Evolutionary conservation across 2,113 vertebrate genomes (phyloP).

Genomic region (Puma concolor): DNA sequence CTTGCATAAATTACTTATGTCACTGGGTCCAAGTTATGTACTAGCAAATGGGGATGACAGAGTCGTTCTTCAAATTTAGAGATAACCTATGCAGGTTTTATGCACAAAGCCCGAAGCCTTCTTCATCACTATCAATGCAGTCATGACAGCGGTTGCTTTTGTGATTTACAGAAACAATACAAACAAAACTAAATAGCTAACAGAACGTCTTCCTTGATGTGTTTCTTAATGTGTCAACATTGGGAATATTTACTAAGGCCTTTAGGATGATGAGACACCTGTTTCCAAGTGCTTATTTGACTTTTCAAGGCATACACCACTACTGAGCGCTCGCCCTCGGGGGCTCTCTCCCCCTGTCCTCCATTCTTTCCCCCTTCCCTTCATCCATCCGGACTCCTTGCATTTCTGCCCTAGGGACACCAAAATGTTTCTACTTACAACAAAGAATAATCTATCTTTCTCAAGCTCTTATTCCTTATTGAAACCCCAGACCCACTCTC

Average conservation of each 20-base stretch:
- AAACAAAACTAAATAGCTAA: not conserved
- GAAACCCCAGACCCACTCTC: not conserved
- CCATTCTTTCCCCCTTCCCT: not conserved
- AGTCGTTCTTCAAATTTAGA: not conserved
- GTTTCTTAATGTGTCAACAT: not conserved
- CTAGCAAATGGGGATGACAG: not conserved
- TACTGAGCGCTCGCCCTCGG: not conserved
- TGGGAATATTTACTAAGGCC: not conserved
- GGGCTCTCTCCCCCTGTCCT: accelerated
- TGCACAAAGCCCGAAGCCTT: not conserved
- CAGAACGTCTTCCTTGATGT: not conserved
- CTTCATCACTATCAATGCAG: not conserved
- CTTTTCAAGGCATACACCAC: not conserved
- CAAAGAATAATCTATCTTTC: not conserved
- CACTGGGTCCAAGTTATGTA: no score
- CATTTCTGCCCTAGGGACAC: not conserved
- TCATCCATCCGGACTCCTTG: not conserved
- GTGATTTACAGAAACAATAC: not conserved
- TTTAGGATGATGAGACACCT: not conserved
- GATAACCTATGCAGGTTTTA: not conserved
- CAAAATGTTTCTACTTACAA: not conserved
- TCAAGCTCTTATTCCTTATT: not conserved
- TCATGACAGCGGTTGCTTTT: not conserved
- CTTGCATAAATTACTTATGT: not conserved
- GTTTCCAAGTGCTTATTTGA: not conserved